A percentile compares a stretch with the other conserved stretches of the same genome.
These are phyloP conservation scores for Mimas tiliae DNA, from an alignment of 2,888 invertebrate species.

Conservation along the genomic window DNA sequence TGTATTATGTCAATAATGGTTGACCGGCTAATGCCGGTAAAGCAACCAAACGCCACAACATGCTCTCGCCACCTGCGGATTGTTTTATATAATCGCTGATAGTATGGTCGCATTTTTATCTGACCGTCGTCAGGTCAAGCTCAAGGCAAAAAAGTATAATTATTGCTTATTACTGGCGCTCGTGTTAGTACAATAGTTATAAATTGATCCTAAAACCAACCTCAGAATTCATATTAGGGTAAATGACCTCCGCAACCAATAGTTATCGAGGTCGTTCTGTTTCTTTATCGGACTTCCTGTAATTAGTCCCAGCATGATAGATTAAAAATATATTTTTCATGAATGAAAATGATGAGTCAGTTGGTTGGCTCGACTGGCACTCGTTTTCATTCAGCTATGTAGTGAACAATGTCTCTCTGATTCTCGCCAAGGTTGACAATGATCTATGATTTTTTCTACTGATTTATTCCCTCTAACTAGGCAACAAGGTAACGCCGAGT, in stretches of 20 bases:
- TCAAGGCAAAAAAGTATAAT: constrained; percentile 53
- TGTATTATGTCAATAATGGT: neutral
- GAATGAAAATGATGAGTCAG: constrained; percentile 75
- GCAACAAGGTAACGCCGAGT: constrained; percentile 5
- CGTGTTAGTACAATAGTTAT: neutral
- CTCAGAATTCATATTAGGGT: constrained; percentile 32
- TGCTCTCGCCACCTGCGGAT: constrained; percentile 39
- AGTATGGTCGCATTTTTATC: constrained; percentile 45
- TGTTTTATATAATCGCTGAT: constrained; percentile 53
- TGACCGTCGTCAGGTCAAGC: constrained; percentile 57
- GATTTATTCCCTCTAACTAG: constrained; percentile 30
- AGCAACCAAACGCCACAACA: neutral
- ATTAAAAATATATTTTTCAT: constrained; percentile 44
- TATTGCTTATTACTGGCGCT: neutral
- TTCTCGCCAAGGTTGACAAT: constrained; percentile 51
- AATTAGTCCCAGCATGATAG: constrained; percentile 4
- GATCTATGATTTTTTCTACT: constrained; percentile 44
- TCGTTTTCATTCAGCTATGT: constrained; percentile 58
- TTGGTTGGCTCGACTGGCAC: constrained; percentile 60
- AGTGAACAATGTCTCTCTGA: constrained; percentile 41
- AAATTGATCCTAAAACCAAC: neutral
- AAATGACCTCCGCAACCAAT: constrained; percentile 39
- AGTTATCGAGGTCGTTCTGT: constrained; percentile 34
- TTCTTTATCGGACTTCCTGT: constrained; percentile 14
- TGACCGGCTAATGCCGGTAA: neutral